phyloP scores from a whole-genome alignment of 1,140 invertebrate species.

The Zaprionus gabonicus region DNA sequence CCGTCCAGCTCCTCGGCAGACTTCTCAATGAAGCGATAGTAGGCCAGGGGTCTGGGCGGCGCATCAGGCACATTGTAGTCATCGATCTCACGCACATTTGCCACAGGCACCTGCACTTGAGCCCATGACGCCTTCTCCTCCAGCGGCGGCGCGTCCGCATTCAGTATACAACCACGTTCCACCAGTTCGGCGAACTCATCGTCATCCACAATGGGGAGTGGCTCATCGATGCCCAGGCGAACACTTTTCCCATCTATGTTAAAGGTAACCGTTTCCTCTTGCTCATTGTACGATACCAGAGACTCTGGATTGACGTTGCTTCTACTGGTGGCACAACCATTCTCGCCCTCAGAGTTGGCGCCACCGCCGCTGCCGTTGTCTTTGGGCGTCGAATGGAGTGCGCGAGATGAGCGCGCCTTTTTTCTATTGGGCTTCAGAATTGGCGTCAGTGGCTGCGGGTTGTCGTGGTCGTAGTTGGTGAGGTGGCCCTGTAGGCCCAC shows the following conservation, averaged over 20 bases:
- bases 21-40: constrained; percentile 97
- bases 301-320: constrained; percentile 83
- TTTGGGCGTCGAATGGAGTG: constrained; percentile 73
- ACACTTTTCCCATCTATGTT: constrained; percentile 91
- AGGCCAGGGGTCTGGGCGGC: constrained; percentile 91
- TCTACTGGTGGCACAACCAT: constrained; percentile 31
- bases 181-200: constrained; percentile 87
- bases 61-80: constrained; percentile 92
- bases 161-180: constrained; percentile 76
- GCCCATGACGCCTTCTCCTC: constrained; percentile 86
- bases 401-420: constrained; percentile 85
- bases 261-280: constrained; percentile 92
- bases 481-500: constrained; percentile 94
- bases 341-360: constrained; percentile 71
- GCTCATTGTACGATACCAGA: constrained; percentile 84
- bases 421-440: constrained; percentile 84
- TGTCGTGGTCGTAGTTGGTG: constrained; percentile 92
- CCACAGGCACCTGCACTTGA: constrained; percentile 91
- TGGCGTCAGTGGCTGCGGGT: constrained; percentile 86
- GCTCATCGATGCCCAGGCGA: constrained; percentile 86
- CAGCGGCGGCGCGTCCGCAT: constrained; percentile 86
- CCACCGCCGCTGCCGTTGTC: constrained; percentile 50
- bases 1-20: constrained; percentile 96
- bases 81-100: constrained; percentile 91
- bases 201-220: constrained; percentile 87